Percentiles rank a stretch among this genome's conserved stretches.
Conservation (phyloP, 2,113 vertebrate genomes). For the Serilophus lunatus region DNA sequence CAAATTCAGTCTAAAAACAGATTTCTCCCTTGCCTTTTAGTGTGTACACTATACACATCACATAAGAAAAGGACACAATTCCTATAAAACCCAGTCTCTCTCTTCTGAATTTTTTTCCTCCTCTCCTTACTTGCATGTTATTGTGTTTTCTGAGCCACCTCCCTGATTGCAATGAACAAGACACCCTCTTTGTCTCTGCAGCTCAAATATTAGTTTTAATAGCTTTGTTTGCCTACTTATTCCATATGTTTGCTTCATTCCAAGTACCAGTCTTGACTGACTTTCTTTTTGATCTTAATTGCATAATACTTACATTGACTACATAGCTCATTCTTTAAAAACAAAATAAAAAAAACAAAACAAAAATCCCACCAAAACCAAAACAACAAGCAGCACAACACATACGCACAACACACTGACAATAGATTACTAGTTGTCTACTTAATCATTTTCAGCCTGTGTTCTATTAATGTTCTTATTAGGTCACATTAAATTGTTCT, state of each 20-base stretch:
- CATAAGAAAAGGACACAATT: background rate
- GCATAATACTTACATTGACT: constrained; percentile 13
- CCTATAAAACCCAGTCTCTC: background rate
- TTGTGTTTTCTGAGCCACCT: background rate
- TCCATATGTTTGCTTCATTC: constrained; percentile 26
- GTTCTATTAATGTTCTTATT: background rate
- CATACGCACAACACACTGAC: background rate
- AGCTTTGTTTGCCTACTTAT: background rate
- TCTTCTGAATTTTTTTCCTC: background rate
- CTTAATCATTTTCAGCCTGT: background rate
- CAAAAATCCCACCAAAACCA: background rate
- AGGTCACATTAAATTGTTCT: background rate
- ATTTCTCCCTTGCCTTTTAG: background rate
- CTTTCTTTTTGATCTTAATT: constrained; percentile 1
- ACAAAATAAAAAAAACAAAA: no score
- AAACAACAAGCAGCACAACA: background rate
- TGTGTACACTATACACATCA: background rate
- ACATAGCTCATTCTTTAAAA: background rate
- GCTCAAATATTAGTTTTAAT: background rate
- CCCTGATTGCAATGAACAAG: background rate
- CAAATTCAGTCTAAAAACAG: background rate
- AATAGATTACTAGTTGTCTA: background rate
- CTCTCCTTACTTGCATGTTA: background rate
- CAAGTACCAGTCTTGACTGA: background rate
- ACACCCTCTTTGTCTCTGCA: background rate